phyloP scores from a whole-genome alignment of 2,113 vertebrate species.

The Jacana jacana region DNA sequence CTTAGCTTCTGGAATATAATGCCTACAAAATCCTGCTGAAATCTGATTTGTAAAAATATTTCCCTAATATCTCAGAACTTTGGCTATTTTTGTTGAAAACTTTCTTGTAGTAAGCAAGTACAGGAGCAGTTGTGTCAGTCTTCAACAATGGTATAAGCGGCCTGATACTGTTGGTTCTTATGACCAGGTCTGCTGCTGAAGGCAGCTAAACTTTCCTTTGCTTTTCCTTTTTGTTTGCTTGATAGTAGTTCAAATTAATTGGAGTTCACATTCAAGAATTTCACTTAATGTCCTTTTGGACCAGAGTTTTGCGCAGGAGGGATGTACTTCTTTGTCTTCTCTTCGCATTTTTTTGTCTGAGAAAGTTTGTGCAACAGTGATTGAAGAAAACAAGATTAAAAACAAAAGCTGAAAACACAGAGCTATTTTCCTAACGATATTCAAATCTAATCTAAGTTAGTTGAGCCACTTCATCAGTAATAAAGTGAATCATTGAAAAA shows the following conservation, averaged over 20 bases:
- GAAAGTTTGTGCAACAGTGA: background rate
- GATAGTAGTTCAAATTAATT: background rate
- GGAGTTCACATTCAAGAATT: background rate
- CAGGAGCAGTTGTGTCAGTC: background rate
- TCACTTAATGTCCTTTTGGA: background rate
- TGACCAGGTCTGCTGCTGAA: background rate
- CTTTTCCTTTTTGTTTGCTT: background rate
- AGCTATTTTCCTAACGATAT: background rate
- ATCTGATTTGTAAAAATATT: background rate
- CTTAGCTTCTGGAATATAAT: background rate
- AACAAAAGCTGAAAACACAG: background rate
- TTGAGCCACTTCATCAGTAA: background rate
- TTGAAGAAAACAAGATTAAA: background rate
- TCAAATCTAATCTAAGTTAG: background rate
- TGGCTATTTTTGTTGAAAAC: background rate
- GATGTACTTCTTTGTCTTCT: background rate
- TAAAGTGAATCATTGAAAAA: background rate
- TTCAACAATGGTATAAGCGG: background rate
- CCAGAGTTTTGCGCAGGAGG: background rate
- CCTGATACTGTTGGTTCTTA: background rate
- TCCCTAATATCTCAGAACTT: background rate
- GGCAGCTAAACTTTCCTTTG: background rate
- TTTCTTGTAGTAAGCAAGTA: background rate
- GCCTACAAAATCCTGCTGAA: background rate
- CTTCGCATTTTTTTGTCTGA: background rate